These are phyloP conservation scores for Lepidocolaptes lacrymiger DNA, from an alignment of 2,797 vertebrate species.

Conservation along the genomic window DNA sequence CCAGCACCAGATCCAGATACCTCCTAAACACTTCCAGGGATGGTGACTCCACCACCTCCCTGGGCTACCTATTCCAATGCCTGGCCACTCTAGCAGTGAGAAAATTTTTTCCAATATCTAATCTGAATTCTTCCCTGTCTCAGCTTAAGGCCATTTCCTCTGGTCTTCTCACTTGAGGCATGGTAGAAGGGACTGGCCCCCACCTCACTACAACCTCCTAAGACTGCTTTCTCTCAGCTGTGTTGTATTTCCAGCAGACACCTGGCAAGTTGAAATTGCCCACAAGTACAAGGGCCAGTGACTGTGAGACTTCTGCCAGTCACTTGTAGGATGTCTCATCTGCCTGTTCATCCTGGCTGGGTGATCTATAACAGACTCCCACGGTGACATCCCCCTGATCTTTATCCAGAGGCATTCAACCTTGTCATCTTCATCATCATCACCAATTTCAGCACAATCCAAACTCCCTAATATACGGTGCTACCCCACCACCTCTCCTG, in stretches of 20 bases:
- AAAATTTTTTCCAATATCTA: neutral
- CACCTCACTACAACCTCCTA: neutral
- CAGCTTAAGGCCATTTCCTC: neutral
- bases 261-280: neutral
- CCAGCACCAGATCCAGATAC: neutral
- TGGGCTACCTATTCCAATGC: neutral
- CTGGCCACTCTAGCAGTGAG: neutral
- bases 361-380: neutral
- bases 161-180: neutral
- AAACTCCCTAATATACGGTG: neutral
- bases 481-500: neutral
- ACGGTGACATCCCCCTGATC: neutral
- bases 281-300: neutral
- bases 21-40: neutral
- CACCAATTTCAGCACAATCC: neutral
- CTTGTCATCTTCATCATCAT: neutral
- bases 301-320: neutral
- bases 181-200: neutral
- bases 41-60: neutral
- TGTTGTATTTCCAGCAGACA: neutral
- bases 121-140: neutral
- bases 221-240: neutral
- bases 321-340: neutral
- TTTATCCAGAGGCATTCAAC: neutral
- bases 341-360: neutral